Conservation (phyloP, 1,140 invertebrate genomes). For the Steinernema feltiae region DNA sequence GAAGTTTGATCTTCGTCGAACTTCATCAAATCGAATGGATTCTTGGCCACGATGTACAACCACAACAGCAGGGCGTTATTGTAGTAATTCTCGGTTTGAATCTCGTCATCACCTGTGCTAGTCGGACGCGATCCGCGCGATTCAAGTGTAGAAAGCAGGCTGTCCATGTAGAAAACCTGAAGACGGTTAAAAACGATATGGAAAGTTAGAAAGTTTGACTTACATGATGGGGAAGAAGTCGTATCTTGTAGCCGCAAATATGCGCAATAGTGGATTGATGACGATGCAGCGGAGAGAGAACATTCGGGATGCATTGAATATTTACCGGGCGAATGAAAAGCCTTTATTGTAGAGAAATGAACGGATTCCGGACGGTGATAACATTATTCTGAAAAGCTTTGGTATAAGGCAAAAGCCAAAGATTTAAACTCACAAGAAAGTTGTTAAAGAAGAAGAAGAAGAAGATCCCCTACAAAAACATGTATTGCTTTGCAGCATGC, state of each 20-base stretch:
- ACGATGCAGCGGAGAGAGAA: constrained; percentile 18
- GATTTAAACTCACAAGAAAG: no score
- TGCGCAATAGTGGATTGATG: constrained; percentile 73
- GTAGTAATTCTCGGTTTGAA: constrained; percentile 16
- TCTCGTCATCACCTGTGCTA: neutral
- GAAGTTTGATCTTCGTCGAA: constrained; percentile 67
- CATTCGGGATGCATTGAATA: constrained; percentile 26
- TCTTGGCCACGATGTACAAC: constrained; percentile 90
- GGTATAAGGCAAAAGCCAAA: no score
- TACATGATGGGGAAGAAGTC: constrained; percentile 85
- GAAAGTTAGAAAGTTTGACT: constrained; percentile 63
- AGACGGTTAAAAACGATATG: constrained; percentile 65
- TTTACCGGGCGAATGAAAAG: no score
- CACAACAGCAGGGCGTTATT: constrained; percentile 78
- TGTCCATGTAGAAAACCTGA: constrained; percentile 25
- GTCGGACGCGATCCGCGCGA: neutral
- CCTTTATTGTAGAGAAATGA: no score
- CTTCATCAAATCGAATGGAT: constrained; percentile 84
- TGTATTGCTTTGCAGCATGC: no score
- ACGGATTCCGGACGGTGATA: no score
- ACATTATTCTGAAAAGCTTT: no score
- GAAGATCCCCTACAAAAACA: no score
- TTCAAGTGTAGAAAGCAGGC: constrained; percentile 23
- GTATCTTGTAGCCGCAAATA: constrained; percentile 84
- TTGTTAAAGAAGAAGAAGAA: no score